Conservation (phyloP, 2,888 invertebrate species). For the Allophyes oxyacanthae region DNA sequence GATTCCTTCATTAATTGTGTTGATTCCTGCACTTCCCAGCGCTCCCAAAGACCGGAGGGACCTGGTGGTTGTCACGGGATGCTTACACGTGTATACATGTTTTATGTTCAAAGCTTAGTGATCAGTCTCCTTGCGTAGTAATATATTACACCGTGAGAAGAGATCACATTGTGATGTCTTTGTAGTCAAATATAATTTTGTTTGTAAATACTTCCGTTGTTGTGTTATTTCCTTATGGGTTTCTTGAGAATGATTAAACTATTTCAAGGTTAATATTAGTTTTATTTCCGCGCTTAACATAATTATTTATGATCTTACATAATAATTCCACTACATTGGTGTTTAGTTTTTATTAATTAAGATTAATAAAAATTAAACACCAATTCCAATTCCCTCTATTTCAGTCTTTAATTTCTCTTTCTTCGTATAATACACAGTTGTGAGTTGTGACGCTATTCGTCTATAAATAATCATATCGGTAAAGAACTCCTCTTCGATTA, state of each 20-base stretch:
- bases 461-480: conserved; percentile 3
- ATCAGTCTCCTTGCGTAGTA: no score
- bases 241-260: background rate
- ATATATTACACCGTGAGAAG: conserved; percentile 51
- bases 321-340: no score
- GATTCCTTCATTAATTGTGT: conserved; percentile 44
- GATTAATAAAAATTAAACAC: no score
- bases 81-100: background rate
- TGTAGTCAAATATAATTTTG: conserved; percentile 18
- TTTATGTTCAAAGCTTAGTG: no score
- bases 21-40: conserved; percentile 31
- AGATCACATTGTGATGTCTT: conserved; percentile 30
- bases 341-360: no score
- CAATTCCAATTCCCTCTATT: no score
- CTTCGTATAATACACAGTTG: no score
- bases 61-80: conserved; percentile 13
- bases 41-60: conserved; percentile 2
- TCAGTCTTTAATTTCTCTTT: no score
- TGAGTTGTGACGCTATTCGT: background rate
- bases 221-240: conserved; percentile 14
- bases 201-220: conserved; percentile 23
- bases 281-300: no score
- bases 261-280: background rate
- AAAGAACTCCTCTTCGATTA: conserved; percentile 7
- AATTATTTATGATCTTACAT: no score